phyloP scores from a whole-genome alignment of 2,797 vertebrate species.

The Myotis daubentonii region DNA sequence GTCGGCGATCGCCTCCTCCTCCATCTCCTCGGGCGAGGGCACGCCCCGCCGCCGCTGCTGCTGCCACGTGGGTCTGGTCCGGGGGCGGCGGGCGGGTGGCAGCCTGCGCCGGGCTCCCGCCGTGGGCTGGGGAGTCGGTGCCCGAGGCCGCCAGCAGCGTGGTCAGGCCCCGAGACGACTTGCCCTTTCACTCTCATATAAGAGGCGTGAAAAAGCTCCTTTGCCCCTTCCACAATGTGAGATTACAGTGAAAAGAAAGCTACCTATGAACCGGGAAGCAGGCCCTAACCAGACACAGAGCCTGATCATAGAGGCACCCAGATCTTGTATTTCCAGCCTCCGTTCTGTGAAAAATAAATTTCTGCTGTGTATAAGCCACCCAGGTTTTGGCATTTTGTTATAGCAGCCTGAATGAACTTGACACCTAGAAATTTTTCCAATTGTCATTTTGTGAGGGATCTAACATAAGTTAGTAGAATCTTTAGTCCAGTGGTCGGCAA shows the following conservation, averaged over 20 bases:
- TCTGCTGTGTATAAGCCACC: background rate
- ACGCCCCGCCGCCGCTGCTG: too few relatives aligned
- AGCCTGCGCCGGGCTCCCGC: too few relatives aligned
- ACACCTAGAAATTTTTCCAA: background rate
- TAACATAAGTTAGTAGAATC: background rate
- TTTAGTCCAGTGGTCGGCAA: background rate
- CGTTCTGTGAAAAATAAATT: background rate
- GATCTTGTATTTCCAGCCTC: background rate
- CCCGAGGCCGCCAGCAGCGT: too few relatives aligned
- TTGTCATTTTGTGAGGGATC: background rate
- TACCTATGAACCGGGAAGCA: background rate
- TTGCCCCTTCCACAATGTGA: background rate
- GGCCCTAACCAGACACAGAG: background rate
- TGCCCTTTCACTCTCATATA: too few relatives aligned
- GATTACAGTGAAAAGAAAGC: background rate
- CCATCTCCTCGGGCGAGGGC: too few relatives aligned
- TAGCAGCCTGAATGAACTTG: background rate
- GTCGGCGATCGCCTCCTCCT: too few relatives aligned
- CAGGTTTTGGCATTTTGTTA: background rate
- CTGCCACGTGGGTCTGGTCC: too few relatives aligned
- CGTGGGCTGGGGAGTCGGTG: too few relatives aligned
- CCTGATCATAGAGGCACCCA: background rate
- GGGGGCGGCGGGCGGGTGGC: too few relatives aligned
- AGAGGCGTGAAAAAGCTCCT: background rate
- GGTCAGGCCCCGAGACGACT: too few relatives aligned